Conservation (phyloP, 37 sponge, comb jelly and placozoan genomes). For the Agelas oroides region DNA sequence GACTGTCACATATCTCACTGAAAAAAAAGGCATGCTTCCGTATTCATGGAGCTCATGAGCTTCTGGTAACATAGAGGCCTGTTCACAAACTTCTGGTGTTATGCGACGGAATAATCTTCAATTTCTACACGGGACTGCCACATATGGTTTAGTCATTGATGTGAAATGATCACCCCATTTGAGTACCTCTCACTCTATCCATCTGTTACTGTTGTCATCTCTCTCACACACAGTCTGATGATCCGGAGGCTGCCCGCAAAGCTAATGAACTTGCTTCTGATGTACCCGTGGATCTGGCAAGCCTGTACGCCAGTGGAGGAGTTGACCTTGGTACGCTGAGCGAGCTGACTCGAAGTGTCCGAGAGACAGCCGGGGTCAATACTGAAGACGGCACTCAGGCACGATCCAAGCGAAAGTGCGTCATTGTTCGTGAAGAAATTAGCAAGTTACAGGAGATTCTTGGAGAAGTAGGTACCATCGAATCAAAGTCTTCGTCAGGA, state of each 20-base stretch:
- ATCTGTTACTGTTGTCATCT: no score
- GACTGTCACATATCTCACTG: no score
- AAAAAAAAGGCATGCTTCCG: no score
- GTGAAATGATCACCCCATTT: no score
- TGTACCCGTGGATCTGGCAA: conserved; percentile 43
- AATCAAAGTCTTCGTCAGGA: neutral
- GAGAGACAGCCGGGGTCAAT: neutral
- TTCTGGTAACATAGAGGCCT: no score
- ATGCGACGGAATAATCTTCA: no score
- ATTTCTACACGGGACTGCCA: no score
- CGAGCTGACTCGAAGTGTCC: conserved; percentile 53
- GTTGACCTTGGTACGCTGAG: conserved; percentile 68
- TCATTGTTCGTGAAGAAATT: conserved; percentile 65
- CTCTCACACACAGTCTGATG: conserved; percentile 19
- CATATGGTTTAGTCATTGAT: no score
- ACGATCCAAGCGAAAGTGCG: conserved; percentile 70
- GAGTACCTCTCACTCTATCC: no score
- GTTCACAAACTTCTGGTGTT: no score
- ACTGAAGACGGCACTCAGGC: neutral
- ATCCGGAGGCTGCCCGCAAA: neutral
- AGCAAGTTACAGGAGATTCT: conserved; percentile 59
- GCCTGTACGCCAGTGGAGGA: conserved; percentile 32
- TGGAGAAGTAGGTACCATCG: neutral
- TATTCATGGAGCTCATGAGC: no score
- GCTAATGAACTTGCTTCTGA: conserved; percentile 16